These are phyloP conservation scores for Cephalopterus ornatus DNA, from an alignment of 2,113 vertebrate species.

Conservation along the genomic window DNA sequence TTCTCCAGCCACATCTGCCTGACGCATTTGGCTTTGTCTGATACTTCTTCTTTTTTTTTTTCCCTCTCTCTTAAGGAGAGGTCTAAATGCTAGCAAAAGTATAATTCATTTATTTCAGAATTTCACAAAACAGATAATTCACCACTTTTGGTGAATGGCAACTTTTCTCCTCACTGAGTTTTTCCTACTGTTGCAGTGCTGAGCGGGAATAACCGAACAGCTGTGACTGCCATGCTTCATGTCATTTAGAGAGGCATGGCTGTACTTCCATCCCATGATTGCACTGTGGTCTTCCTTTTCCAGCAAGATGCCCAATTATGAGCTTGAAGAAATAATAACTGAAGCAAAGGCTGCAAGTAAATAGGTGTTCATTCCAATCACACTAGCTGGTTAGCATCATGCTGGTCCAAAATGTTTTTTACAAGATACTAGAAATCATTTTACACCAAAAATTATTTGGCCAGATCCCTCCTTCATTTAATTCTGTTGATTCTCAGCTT, in stretches of 20 bases:
- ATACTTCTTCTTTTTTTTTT: not conserved
- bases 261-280: not conserved
- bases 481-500: not conserved
- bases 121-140: constrained; percentile 57
- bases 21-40: constrained; percentile 63
- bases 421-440: not conserved
- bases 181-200: constrained; percentile 26
- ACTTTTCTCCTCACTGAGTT: constrained; percentile 17
- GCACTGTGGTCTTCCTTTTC: not conserved
- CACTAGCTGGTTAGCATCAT: not conserved
- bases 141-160: constrained; percentile 65
- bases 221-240: not conserved
- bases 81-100: constrained; percentile 47
- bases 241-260: not conserved
- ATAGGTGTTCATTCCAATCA: not conserved
- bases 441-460: not conserved
- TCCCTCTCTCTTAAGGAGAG: not conserved
- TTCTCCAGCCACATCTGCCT: constrained; percentile 73
- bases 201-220: not conserved
- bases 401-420: not conserved
- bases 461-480: not conserved
- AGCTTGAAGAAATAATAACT: not conserved
- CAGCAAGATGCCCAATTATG: not conserved
- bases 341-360: not conserved
- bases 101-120: constrained; percentile 59